Base-by-base conservation (phyloP, 2,888 invertebrate genomes). In the Hyles lineata region DNA sequence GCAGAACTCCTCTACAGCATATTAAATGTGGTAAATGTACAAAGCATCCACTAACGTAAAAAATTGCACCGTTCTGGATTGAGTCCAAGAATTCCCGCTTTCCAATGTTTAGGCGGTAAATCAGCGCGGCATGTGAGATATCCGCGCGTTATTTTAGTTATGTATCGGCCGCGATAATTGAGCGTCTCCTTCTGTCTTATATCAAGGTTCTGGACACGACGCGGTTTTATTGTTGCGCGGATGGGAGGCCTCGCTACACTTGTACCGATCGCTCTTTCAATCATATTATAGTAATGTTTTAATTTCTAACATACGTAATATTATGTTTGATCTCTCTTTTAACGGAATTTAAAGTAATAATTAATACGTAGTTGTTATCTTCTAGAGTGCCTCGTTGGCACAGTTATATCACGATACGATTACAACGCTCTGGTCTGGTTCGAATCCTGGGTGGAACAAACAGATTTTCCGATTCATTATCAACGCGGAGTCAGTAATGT, bases 11-110 rank as follows among this genome's bases (percentile, higher is more conserved):
- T 78, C 63, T 77, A 76, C 60, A 75, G 76, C 43, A 19, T 81
- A 6, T 70, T 84, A 19, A 77, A 78, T 76, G 74, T 75, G 77
- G 88, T 85, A 78, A 82, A 73, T 79, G 72, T 32, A 15, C 60
- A 19, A 60, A 25, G 21, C 55, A 25, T 25, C 63, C 35, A 25
- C 35, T 55, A 73, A 69, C 52, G n/a, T 70, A 71, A 71, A 74
- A 69, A 71, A 69, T 72, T 35, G 69, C 61, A 55, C 52, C 55
- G 69, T 60, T 70, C 76, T 77, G 77, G 77, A 74, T 59, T 62
- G 50, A 52, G 35, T 74, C 77, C 77, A 77, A 76, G 50, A 62
- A 67, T 67, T 43, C 50, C 59, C 61, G 61, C 63, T 55, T 61
- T 55, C 60, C 67, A 72, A 75, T 75, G 74, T 76, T 76, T 77